phyloP scores from a whole-genome alignment of 1,140 invertebrate species.

The Leptopilina clavipes region DNA sequence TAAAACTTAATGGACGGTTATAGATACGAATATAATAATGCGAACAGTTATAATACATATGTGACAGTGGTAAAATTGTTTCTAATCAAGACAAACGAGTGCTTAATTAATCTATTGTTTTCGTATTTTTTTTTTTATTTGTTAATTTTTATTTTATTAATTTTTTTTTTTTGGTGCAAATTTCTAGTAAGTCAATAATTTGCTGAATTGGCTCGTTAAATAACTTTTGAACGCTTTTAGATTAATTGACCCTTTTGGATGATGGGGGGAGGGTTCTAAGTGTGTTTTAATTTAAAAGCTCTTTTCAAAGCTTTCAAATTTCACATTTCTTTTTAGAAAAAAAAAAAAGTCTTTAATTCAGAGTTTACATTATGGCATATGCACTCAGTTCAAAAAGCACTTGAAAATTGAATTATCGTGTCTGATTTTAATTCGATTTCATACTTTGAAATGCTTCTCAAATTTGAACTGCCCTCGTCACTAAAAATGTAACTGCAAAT shows the following conservation, averaged over 20 bases:
- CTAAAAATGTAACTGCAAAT: no score
- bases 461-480: not conserved
- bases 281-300: constrained; percentile 1
- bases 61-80: constrained; percentile 3
- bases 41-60: not conserved
- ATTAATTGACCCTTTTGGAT: not conserved
- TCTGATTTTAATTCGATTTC: constrained; percentile 7
- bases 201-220: constrained; percentile 6
- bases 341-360: not conserved
- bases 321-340: not conserved
- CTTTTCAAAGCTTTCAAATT: constrained; percentile 1
- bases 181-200: constrained; percentile 9
- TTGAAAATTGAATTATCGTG: constrained; percentile 11
- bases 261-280: no score
- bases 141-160: not conserved
- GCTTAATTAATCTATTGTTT: not conserved
- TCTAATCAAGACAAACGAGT: constrained; percentile 2
- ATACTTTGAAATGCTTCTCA: not conserved
- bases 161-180: not conserved
- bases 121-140: no score
- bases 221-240: constrained; percentile 8
- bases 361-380: not conserved
- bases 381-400: not conserved
- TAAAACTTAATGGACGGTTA: not conserved
- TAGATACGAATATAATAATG: constrained; percentile 6